Base-by-base conservation (phyloP, 2,888 invertebrate species). In the Tricholauxania praeusta region DNA sequence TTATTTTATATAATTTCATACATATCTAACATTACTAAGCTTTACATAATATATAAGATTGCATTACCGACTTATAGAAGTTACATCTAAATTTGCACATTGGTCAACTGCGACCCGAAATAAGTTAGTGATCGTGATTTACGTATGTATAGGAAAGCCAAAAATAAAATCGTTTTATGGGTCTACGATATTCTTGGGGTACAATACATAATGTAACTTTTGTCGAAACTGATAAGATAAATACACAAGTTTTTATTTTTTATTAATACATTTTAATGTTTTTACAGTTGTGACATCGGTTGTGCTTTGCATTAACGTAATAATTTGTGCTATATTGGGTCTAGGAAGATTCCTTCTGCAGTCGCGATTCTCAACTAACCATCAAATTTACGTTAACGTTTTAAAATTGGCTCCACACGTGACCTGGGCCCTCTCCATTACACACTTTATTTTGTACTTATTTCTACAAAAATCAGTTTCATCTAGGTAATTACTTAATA, bases 371-470 rank as follows among this genome's bases (percentile, higher is more conserved):
- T 17, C n/a, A 53, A 32, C 5, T 51, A 28, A 63, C 51, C 32
- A 59, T 52, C n/a, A 28, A 51, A 17, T 53, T 62, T 71, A 65
- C 67, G 68, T 67, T 72, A 49, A 65, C 28, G 66, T 71, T 72
- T 65, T 47, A 47, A 77, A 72, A 71, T 75, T 77, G 72, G 76
- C 82, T 12, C 83, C 84, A 14, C 76, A 81, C 49, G 77, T 80
- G 0, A 65, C 83, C 55, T 84, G 85, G 92, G 90, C 89, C 88
- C 79, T 86, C 89, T 69, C 90, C 90, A 77, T 91, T 90, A 79
- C 89, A 47, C 92, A 92, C 83, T 86, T 93, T 75, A 87, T 92
- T 67, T 87, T 88, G 72, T 90, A 91, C 82, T 88, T 93, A 77
- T 90, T 91, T 82, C 87, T 92, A 75, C 91, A 91, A 87, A 88